phyloP scores from a whole-genome alignment of 2,797 vertebrate genomes.

The Chrysocyon brachyurus region DNA sequence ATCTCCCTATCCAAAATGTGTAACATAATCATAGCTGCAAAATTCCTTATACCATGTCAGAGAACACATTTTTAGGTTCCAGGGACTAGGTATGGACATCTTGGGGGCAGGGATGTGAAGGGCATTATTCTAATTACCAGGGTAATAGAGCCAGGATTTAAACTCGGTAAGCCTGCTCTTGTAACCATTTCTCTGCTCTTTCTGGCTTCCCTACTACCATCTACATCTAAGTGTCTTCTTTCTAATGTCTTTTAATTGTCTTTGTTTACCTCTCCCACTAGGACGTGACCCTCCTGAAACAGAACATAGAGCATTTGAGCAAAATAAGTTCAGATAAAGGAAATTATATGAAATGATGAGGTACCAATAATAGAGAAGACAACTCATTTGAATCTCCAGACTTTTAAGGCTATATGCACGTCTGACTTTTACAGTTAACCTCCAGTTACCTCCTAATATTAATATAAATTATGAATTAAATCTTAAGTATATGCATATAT shows the following conservation, averaged over 20 bases:
- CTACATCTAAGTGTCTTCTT: not conserved
- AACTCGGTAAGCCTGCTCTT: not conserved
- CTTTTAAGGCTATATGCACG: not conserved
- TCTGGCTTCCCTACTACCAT: not conserved
- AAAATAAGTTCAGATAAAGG: conserved; percentile 3
- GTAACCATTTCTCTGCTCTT: not conserved
- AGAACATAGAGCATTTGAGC: not conserved
- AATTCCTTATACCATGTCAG: not conserved
- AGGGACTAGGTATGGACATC: not conserved
- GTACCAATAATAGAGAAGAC: conserved; percentile 2
- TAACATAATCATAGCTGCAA: not conserved
- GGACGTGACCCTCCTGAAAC: not conserved
- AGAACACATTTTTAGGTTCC: not conserved
- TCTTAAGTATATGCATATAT: not conserved
- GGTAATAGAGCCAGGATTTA: not conserved
- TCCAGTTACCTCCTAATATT: not conserved
- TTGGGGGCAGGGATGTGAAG: not conserved
- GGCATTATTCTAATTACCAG: not conserved
- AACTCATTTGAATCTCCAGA: not conserved
- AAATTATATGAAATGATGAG: not conserved
- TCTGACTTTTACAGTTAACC: not conserved
- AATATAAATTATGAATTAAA: conserved; percentile 3
- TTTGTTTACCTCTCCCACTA: not conserved
- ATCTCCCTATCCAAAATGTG: not conserved
- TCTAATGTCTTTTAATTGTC: conserved; percentile 2